These are phyloP conservation scores for Cylloceria caligata DNA, from an alignment of 2,888 invertebrate species.

Conservation along the genomic window DNA sequence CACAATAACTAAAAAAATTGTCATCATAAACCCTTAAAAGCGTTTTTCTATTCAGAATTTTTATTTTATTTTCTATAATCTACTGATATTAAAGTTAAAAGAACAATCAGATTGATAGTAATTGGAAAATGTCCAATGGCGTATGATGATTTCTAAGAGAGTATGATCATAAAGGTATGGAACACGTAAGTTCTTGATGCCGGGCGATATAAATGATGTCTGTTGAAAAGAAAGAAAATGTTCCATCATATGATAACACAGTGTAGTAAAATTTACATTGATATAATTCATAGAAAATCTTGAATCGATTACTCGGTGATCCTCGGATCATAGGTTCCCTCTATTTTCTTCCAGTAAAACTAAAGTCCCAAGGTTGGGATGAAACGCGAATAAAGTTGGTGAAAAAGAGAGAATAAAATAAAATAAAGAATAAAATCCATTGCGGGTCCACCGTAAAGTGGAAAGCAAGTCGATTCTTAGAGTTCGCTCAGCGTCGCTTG, in stretches of 20 bases:
- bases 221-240: no score
- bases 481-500: constrained; percentile 53
- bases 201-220: no score
- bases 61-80: no score
- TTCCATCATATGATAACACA: neutral
- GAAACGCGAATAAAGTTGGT: constrained; percentile 40
- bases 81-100: no score
- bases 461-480: constrained; percentile 56
- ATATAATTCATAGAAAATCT: neutral
- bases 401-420: constrained; percentile 41
- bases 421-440: constrained; percentile 61
- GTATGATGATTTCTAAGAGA: no score
- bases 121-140: no score
- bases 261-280: neutral
- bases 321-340: constrained; percentile 27
- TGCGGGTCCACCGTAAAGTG: constrained; percentile 46
- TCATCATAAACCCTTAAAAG: no score
- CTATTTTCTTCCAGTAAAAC: neutral
- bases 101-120: no score
- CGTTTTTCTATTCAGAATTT: no score
- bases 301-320: neutral
- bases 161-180: no score
- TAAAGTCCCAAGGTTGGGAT: constrained; percentile 40
- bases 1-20: no score
- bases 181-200: no score